Percentiles rank a stretch among this genome's conserved stretches.
Conservation (phyloP, 2,888 invertebrate species). For the Apoda limacodes region DNA sequence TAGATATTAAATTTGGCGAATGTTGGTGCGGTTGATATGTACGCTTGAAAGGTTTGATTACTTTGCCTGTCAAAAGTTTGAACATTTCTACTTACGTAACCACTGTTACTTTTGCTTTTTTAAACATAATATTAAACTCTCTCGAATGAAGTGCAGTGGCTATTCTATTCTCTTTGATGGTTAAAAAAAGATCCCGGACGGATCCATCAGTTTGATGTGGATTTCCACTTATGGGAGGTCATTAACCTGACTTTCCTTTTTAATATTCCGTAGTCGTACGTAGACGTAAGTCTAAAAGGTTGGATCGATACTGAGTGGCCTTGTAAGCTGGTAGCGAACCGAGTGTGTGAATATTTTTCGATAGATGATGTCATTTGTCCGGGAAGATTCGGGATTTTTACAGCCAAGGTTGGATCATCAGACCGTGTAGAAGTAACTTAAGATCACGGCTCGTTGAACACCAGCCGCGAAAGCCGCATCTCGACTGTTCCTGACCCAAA, state of each 20-base stretch:
- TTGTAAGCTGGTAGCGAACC: slow-evolving; percentile 39
- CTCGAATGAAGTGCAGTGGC: no score
- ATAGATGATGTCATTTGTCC: slow-evolving; percentile 51
- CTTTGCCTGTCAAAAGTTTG: no score
- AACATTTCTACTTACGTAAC: no score
- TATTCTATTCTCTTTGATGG: slow-evolving; percentile 36
- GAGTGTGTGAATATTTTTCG: slow-evolving; percentile 30
- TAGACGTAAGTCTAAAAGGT: no score
- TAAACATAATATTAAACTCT: no score
- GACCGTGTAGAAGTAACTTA: slow-evolving; percentile 53
- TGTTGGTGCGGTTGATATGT: no score
- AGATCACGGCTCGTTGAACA: slow-evolving; percentile 51
- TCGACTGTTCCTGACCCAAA: slow-evolving; percentile 46
- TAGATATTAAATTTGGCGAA: no score
- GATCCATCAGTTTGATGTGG: slow-evolving; percentile 41
- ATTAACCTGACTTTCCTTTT: slow-evolving; percentile 57
- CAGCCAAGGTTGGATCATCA: slow-evolving; percentile 56
- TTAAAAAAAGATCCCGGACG: slow-evolving; percentile 45
- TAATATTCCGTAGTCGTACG: no score
- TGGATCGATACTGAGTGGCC: slow-evolving; percentile 44
- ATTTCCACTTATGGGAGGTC: slow-evolving; percentile 43
- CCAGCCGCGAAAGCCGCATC: slow-evolving; percentile 48
- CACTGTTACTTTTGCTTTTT: no score
- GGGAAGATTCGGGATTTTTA: slow-evolving; percentile 48
- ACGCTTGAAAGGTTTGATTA: no score